phyloP scores from a whole-genome alignment of 2,797 vertebrate species.

The Sciurus vulgaris region DNA sequence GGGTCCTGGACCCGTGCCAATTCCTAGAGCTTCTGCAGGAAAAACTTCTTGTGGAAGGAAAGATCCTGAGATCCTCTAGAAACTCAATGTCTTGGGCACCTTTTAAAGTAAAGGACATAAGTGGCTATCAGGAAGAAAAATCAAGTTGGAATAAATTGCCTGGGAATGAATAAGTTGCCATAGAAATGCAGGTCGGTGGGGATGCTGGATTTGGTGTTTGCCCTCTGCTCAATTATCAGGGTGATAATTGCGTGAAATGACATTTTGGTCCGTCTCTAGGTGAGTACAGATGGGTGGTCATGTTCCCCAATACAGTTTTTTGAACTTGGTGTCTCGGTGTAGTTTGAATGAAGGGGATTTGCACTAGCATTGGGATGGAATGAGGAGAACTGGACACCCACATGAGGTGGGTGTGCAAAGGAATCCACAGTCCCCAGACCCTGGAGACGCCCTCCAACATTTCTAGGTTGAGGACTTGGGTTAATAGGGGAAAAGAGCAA shows the following conservation, averaged over 20 bases:
- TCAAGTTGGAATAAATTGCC: constrained; percentile 26
- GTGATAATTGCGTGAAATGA: constrained; percentile 31
- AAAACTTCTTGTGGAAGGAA: no score
- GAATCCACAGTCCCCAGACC: neutral
- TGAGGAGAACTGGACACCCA: accelerated
- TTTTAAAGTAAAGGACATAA: neutral
- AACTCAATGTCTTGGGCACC: neutral
- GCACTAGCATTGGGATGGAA: neutral
- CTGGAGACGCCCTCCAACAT: no score
- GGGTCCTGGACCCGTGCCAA: accelerated
- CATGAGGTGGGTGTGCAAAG: accelerated
- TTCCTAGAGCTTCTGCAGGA: neutral
- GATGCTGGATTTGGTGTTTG: neutral
- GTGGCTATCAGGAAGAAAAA: neutral
- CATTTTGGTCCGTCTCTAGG: neutral
- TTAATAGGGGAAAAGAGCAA: neutral
- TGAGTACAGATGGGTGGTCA: neutral
- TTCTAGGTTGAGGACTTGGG: neutral
- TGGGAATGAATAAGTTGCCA: constrained; percentile 65
- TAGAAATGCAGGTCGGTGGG: neutral
- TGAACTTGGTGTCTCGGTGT: constrained; percentile 1
- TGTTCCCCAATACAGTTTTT: neutral
- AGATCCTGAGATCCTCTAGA: neutral
- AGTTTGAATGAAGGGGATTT: neutral
- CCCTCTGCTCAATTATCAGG: constrained; percentile 63